Evolutionary conservation across 1,140 invertebrate genomes (phyloP), one percentile per base, ranked within the genome.

Genomic region (Galleria mellonella): DNA sequence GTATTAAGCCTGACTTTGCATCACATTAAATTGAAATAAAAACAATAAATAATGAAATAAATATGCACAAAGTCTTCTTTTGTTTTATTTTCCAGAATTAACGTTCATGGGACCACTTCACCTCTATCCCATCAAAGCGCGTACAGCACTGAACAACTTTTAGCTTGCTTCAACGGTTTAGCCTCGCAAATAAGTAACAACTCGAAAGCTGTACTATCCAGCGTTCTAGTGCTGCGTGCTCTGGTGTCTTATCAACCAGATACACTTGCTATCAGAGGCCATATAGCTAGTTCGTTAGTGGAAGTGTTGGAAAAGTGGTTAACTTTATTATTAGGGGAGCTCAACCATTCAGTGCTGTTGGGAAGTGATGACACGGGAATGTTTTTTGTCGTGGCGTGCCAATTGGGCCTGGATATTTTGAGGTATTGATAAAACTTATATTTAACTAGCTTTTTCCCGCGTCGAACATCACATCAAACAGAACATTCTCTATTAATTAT

Each of bases 41-140:
- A n/a, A n/a, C n/a, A n/a, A n/a, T n/a, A n/a, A n/a, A n/a, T n/a
- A n/a, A n/a, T n/a, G n/a, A n/a, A n/a, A n/a, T n/a, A n/a, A n/a
- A n/a, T n/a, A n/a, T n/a, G n/a, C n/a, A n/a, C n/a, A n/a, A n/a
- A n/a, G n/a, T n/a, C n/a, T n/a, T n/a, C n/a, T n/a, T n/a, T n/a
- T n/a, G n/a, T n/a, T n/a, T n/a, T n/a, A 12, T 29, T 43, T 53
- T 39, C 32, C 60, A 83, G 79, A 6, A 61, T 84, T 9, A 65
- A 49, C 23, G 31, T 37, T 0, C 42, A 67, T 40, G 51, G 70
- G 47, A 69, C 71, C 10, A 62, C 55, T 9, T 52, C 81, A 35
- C 53, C 76, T 0, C 46, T 84, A 4, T 81, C 74, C 2, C 55
- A 69, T 15, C 74, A 83, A 69, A 84, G 78, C 48, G 65, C 76